A percentile compares a stretch with the other conserved stretches of the same genome.
phyloP scores from a whole-genome alignment of 2,888 invertebrate species.

The Drymonia ruficornis region DNA sequence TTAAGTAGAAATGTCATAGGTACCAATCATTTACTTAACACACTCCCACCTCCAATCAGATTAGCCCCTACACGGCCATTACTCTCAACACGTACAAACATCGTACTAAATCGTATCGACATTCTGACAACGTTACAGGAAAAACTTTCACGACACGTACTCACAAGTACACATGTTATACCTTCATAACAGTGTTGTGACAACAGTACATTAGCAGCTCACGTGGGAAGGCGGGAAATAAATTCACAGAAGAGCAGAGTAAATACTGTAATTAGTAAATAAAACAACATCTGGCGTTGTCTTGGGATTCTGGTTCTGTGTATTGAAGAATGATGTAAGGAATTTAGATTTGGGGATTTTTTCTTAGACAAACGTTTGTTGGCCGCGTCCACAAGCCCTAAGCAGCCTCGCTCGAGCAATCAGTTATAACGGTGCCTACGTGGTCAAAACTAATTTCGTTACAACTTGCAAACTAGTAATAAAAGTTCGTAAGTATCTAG shows the following conservation, averaged over 20 bases:
- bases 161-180: slow-evolving; percentile 6
- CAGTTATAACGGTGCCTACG: too few relatives aligned
- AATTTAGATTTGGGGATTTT: slow-evolving; percentile 8
- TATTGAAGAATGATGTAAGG: slow-evolving; percentile 10
- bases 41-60: too few relatives aligned
- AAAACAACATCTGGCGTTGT: slow-evolving; percentile 24
- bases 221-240: slow-evolving; percentile 51
- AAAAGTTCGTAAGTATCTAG: too few relatives aligned
- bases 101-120: slow-evolving; percentile 32
- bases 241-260: slow-evolving; percentile 65
- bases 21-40: too few relatives aligned
- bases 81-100: slow-evolving; percentile 14
- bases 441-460: too few relatives aligned
- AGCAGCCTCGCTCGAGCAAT: too few relatives aligned
- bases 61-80: slow-evolving; percentile 6
- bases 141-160: slow-evolving; percentile 2
- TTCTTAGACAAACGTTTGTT: too few relatives aligned
- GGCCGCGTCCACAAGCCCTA: too few relatives aligned
- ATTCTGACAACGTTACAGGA: slow-evolving; percentile 26
- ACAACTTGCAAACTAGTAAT: too few relatives aligned
- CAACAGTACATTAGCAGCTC: slow-evolving; percentile 46
- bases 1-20: too few relatives aligned
- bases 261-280: slow-evolving; percentile 73
- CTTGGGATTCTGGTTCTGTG: slow-evolving; percentile 6
- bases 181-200: slow-evolving; percentile 43